Conservation (phyloP, 1,140 invertebrate genomes). For the Drosophila yakuba region DNA sequence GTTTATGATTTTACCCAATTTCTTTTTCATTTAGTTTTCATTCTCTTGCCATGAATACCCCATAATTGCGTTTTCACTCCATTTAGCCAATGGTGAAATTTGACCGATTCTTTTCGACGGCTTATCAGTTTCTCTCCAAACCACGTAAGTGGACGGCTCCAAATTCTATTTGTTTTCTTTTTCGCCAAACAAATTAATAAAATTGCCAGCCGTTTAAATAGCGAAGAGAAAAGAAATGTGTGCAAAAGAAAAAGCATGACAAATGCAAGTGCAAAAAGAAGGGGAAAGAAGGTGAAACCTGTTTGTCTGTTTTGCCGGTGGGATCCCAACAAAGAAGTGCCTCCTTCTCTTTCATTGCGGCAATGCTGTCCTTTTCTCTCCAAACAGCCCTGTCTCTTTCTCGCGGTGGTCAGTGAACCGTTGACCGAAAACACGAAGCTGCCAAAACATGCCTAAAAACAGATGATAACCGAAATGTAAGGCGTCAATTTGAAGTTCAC, state of each 20-base stretch:
- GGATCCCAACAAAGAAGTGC: conserved; percentile 22
- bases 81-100: conserved; percentile 12
- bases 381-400: conserved; percentile 5
- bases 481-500: conserved; percentile 49
- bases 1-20: not conserved
- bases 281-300: conserved; percentile 46
- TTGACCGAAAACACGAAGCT: conserved; percentile 35
- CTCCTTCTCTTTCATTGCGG: conserved; percentile 3
- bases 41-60: not conserved
- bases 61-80: conserved; percentile 11
- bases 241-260: conserved; percentile 70
- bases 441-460: conserved; percentile 57
- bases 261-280: conserved; percentile 55
- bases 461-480: conserved; percentile 28
- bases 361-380: conserved; percentile 11
- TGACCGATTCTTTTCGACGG: conserved; percentile 21
- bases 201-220: conserved; percentile 60
- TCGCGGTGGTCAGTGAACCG: conserved; percentile 69
- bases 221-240: conserved; percentile 29
- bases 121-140: conserved; percentile 36
- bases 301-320: conserved; percentile 51
- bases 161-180: conserved; percentile 31
- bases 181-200: conserved; percentile 57
- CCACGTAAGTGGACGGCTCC: conserved; percentile 37
- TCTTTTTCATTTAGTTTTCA: conserved; percentile 8